phyloP scores from a whole-genome alignment of 2,888 invertebrate genomes.

The Ochropleura leucogaster region DNA sequence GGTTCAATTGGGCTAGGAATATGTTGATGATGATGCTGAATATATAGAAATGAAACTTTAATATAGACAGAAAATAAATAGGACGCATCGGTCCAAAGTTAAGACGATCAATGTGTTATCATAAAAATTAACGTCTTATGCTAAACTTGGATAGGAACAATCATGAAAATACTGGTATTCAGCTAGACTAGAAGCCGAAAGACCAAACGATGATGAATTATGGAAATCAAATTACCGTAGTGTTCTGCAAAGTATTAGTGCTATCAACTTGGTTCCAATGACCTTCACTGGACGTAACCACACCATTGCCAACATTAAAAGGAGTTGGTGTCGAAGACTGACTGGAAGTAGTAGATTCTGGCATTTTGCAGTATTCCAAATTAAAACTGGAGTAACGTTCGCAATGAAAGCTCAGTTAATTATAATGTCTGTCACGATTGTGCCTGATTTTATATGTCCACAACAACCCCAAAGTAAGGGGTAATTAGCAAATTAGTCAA shows the following conservation, averaged over 20 bases:
- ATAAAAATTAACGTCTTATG: neutral
- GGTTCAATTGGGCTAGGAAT: too few relatives aligned
- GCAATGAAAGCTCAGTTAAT: conserved; percentile 70
- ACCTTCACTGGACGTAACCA: conserved; percentile 59
- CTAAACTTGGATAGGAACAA: neutral
- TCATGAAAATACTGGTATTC: neutral
- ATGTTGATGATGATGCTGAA: too few relatives aligned
- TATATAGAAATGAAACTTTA: too few relatives aligned
- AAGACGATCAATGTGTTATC: neutral
- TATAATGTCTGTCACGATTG: conserved; percentile 70
- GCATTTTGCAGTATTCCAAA: conserved; percentile 55
- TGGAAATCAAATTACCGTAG: conserved; percentile 67
- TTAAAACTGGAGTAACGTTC: conserved; percentile 58
- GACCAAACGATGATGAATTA: neutral
- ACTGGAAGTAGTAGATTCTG: conserved; percentile 51
- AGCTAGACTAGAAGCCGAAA: neutral
- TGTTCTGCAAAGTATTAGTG: conserved; percentile 53
- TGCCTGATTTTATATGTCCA: conserved; percentile 75
- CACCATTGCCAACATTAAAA: conserved; percentile 41
- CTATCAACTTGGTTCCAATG: conserved; percentile 68
- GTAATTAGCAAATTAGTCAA: conserved; percentile 71
- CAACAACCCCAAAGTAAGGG: conserved; percentile 59
- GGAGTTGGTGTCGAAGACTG: conserved; percentile 39
- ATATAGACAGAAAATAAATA: neutral
- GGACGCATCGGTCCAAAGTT: neutral